phyloP scores from a whole-genome alignment of 2,888 invertebrate species.

The Timandra comae region DNA sequence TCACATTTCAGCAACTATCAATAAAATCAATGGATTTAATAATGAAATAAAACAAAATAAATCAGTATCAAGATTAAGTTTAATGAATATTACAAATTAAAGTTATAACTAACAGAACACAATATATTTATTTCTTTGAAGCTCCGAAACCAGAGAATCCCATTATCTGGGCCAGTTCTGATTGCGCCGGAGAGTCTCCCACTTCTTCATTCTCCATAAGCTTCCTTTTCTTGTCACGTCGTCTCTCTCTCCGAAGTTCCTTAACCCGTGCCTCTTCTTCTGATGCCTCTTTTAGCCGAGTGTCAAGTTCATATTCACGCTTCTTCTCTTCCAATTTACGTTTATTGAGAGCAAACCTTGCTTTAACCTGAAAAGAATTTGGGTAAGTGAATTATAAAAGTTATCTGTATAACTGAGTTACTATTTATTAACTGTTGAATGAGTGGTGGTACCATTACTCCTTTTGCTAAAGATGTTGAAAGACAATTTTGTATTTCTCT shows the following conservation, averaged over 20 bases:
- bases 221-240: slow-evolving; percentile 92
- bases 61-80: too few species aligned
- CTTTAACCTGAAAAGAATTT: slow-evolving; percentile 81
- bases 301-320: slow-evolving; percentile 96
- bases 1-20: too few species aligned
- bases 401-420: too few species aligned
- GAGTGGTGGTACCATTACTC: too few species aligned
- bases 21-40: too few species aligned
- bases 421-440: too few species aligned
- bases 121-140: slow-evolving; percentile 88
- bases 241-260: slow-evolving; percentile 90
- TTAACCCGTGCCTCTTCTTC: slow-evolving; percentile 97
- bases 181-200: slow-evolving; percentile 72
- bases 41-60: too few species aligned
- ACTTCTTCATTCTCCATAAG: slow-evolving; percentile 79
- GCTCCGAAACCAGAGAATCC: slow-evolving; percentile 96
- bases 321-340: slow-evolving; percentile 96
- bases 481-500: too few species aligned
- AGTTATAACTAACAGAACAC: too few species aligned
- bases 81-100: too few species aligned
- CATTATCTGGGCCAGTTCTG: slow-evolving; percentile 93
- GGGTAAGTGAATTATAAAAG: too few species aligned
- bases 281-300: slow-evolving; percentile 92
- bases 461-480: too few species aligned
- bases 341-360: slow-evolving; percentile 94